Base-by-base conservation (phyloP, 2,888 invertebrate genomes). In the Tenthredo notha region DNA sequence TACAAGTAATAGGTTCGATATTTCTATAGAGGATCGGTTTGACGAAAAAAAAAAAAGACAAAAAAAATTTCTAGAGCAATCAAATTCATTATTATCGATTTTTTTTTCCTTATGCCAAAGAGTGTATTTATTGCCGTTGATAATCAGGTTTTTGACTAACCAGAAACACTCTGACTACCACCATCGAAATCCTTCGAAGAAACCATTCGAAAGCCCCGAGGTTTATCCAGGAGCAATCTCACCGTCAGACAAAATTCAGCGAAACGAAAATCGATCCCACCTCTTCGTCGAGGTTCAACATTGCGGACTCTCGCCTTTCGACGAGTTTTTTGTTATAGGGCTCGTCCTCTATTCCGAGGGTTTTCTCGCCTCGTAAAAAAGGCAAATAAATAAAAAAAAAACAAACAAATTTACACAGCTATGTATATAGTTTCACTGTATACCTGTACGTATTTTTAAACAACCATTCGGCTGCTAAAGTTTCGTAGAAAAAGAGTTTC, bases 221-320 rank as follows among this genome's bases (percentile, higher is more conserved):
- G 77, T 77, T 54, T 77, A 54, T 80, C 54, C 80, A 40, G 40
- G n/a, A 61, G 12, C 61, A 61, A 77, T 54, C 29, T 80, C n/a
- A 21, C 50, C 54, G 29, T 40, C 61, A 80, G 80, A 80, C 80
- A 43, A 80, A 80, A 80, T 80, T 80, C 80, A 80, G 12, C 58
- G 80, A 80, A 80, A 80, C 29, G 58, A 10, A 50, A 80, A 65
- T 80, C 61, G 80, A 80, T 77, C 33, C 25, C 7, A 29, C 67
- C 21, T 33, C 72, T 54, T 33, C 47, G 77, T 7, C 25, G 21
- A 54, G 77, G 29, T 54, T 77, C 50, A 18, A 75, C 43, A 47
- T 21, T n/a, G 72, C 40, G 40, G 40, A 40, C 72, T 18, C 72
- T 40, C 72, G 54, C 54, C 54, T 54, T 54, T 6, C n/a, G 54